phyloP scores from a whole-genome alignment of 1,140 invertebrate genomes.

The Drosophila seguyi region DNA sequence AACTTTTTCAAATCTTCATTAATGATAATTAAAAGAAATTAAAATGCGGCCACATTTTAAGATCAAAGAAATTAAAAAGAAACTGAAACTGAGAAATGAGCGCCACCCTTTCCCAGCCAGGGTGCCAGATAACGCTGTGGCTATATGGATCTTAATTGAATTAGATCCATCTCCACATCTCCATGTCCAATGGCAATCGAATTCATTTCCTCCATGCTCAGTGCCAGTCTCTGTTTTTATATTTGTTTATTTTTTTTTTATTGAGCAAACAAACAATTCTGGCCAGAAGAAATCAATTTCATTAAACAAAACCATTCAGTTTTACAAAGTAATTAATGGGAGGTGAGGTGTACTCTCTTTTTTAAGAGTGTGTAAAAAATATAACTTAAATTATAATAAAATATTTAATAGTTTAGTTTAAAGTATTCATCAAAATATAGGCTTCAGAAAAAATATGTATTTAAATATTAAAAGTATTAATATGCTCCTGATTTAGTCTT shows the following conservation, averaged over 20 bases:
- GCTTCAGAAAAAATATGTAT: background rate
- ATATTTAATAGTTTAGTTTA: too few species aligned
- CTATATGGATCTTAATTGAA: constrained; percentile 58
- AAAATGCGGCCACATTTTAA: constrained; percentile 44
- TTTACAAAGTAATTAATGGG: constrained; percentile 56
- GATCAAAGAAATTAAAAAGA: constrained; percentile 2
- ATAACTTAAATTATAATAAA: background rate
- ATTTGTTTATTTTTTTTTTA: constrained; percentile 15
- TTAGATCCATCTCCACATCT: constrained; percentile 46
- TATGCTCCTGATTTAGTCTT: too few species aligned
- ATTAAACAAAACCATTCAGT: constrained; percentile 55
- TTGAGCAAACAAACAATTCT: constrained; percentile 39
- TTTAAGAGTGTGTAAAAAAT: background rate
- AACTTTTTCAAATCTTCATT: constrained; percentile 9
- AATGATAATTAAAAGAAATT: constrained; percentile 54
- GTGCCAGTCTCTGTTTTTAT: constrained; percentile 27
- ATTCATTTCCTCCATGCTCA: constrained; percentile 44
- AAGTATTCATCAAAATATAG: background rate
- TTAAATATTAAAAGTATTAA: background rate
- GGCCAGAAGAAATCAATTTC: constrained; percentile 43
- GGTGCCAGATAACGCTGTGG: constrained; percentile 23
- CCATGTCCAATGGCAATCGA: constrained; percentile 47
- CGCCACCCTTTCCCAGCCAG: constrained; percentile 24
- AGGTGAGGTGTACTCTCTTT: background rate
- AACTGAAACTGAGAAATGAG: constrained; percentile 7